Evolutionary conservation across 2,888 invertebrate genomes (phyloP), one percentile per base, ranked within the genome.

Genomic region (Hipparchia semele): DNA sequence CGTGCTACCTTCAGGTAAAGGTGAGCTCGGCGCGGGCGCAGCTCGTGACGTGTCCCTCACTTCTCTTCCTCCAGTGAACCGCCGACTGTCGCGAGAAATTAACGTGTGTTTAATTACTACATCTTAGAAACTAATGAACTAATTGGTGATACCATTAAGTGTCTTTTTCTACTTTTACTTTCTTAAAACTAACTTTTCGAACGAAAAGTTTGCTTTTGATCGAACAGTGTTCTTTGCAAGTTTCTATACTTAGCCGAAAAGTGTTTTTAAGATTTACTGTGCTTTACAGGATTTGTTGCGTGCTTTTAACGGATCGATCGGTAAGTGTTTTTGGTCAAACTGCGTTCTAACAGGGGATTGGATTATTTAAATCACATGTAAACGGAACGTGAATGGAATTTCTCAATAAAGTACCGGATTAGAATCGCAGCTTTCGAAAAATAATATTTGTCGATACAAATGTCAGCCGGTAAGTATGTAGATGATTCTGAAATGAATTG

Each of bases 11-110:
- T 75, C 79, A 87, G 87, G 90, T 88, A 92, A 92, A 92, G 92
- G 92, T 92, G 90, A 91, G 89, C 83, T 83, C 84, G 84, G 89
- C 90, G 87, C 91, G 87, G 87, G 91, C 91, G 91, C 91, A 89
- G 84, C 86, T 80, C 83, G 88, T 91, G 92, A 91, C 92, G 92
- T 92, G 91, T 92, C 88, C 84, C 77, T 75, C 78, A 77, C 84
- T 87, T 87, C 89, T 87, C 87, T 85, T 84, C 87, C 88, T 87
- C 84, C 85, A 93, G 93, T 92, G 83, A 87, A 85, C 88, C 90
- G 90, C 89, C 89, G 84, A 83, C 85, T 83, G 83, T 85, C 82
- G 84, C 79, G 81, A 78, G 65, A 78, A 75, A 79, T 81, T 80
- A 78, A 86, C 87, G 86, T 83, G 79, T 70, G 46, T 64, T 12